Percentiles rank a stretch among this genome's conserved stretches.
Evolutionary conservation across 2,888 invertebrate species (phyloP).

Genomic region (Marronus borbonicus): DNA sequence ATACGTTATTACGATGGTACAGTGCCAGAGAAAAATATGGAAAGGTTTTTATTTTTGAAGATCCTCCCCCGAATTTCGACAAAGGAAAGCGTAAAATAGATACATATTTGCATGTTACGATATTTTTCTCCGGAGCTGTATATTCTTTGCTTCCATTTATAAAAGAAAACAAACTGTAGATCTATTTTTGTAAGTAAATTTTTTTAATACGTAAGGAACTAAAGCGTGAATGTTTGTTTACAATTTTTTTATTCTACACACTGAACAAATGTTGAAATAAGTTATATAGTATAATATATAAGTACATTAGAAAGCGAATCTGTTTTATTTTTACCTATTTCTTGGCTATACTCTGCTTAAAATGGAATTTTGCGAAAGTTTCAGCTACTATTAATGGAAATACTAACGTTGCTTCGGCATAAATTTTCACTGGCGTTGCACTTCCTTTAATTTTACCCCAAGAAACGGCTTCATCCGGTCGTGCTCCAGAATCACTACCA

Average conservation of each 20-base stretch:
- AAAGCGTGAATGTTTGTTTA: slow-evolving; percentile 22
- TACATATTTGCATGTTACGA: background rate
- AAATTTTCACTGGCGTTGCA: slow-evolving; percentile 92
- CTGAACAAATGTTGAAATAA: slow-evolving; percentile 38
- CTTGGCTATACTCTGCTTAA: slow-evolving; percentile 49
- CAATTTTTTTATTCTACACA: slow-evolving; percentile 38
- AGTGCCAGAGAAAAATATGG: background rate
- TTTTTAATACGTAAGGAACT: slow-evolving; percentile 29
- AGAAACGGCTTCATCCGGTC: slow-evolving; percentile 98
- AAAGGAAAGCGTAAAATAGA: background rate
- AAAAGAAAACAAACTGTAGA: slow-evolving; percentile 23
- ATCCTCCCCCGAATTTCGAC: background rate
- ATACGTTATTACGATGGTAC: background rate
- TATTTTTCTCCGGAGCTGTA: slow-evolving; percentile 4
- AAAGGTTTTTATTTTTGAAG: background rate
- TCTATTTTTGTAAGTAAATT: slow-evolving; percentile 42
- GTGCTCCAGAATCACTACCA: slow-evolving; percentile 97
- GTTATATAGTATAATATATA: slow-evolving; percentile 7
- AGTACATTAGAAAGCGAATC: no score
- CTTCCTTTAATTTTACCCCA: slow-evolving; percentile 97
- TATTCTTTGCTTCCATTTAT: slow-evolving; percentile 40
- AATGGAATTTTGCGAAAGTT: slow-evolving; percentile 89
- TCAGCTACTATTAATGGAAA: slow-evolving; percentile 96
- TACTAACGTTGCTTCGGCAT: slow-evolving; percentile 94
- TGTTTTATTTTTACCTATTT: slow-evolving; percentile 27